These are phyloP conservation scores for Hypocryptadius cinnamomeus DNA, from an alignment of 2,113 vertebrate species.

Conservation along the genomic window DNA sequence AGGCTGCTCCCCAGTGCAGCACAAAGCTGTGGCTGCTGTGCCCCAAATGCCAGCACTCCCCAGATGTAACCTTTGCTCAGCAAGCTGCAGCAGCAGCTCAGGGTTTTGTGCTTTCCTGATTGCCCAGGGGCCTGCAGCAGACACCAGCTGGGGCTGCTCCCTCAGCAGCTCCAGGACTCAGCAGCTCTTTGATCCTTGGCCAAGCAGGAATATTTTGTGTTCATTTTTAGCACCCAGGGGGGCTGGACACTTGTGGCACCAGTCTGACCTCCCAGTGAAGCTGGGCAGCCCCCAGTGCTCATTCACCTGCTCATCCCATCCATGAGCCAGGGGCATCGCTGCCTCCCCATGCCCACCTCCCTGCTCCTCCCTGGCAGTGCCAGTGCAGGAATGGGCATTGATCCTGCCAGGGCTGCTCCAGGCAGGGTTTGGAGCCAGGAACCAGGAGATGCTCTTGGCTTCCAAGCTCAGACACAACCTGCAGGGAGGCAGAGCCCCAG, in stretches of 20 bases:
- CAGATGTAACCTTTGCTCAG: background rate
- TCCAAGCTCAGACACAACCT: background rate
- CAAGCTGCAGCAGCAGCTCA: background rate
- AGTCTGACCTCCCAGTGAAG: background rate
- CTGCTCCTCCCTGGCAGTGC: background rate
- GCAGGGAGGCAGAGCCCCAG: background rate
- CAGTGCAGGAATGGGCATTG: background rate
- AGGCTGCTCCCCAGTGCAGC: background rate
- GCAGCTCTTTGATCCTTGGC: background rate
- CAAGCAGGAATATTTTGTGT: background rate
- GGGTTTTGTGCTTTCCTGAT: background rate
- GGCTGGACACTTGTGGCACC: background rate
- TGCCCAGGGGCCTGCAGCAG: background rate
- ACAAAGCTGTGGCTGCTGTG: rapidly evolving
- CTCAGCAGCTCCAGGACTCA: background rate
- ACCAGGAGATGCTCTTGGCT: background rate
- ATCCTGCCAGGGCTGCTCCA: background rate
- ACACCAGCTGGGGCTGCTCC: background rate
- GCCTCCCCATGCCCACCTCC: background rate
- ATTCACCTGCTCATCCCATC: rapidly evolving
- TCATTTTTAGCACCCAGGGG: rapidly evolving
- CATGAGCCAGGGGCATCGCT: rapidly evolving
- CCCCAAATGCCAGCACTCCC: background rate
- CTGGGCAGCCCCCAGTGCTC: background rate
- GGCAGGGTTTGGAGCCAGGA: rapidly evolving